Evolutionary conservation across 2,888 invertebrate genomes (phyloP).

Genomic region (Agrypnus murinus): DNA sequence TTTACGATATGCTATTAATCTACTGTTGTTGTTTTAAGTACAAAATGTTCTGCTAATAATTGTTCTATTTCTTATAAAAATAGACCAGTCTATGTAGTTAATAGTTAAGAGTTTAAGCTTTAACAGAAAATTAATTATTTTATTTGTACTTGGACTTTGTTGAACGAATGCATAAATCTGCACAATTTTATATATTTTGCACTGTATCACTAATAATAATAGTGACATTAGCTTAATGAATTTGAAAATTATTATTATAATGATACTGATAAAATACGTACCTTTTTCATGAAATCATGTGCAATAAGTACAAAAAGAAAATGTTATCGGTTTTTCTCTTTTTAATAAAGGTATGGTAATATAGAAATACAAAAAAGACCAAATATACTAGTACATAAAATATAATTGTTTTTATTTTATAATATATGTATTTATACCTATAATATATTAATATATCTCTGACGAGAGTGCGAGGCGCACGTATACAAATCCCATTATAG

Average conservation of each 20-base stretch:
- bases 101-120: too few species aligned
- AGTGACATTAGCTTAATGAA: background rate
- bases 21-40: too few species aligned
- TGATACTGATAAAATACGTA: background rate
- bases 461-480: constrained; percentile 59
- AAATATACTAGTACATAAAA: constrained; percentile 68
- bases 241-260: background rate
- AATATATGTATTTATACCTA: constrained; percentile 57
- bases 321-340: constrained; percentile 2
- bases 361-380: constrained; percentile 51
- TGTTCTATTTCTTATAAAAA: too few species aligned
- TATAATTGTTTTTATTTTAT: constrained; percentile 71
- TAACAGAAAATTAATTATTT: too few species aligned
- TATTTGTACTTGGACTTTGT: background rate
- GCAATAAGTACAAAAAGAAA: constrained; percentile 29
- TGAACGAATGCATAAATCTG: background rate
- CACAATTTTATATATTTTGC: constrained; percentile 7
- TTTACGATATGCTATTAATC: too few species aligned
- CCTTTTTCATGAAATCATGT: constrained; percentile 16
- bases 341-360: constrained; percentile 42
- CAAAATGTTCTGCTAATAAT: too few species aligned
- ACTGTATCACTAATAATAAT: background rate
- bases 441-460: constrained; percentile 61
- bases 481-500: constrained; percentile 64
- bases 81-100: too few species aligned